Conservation (phyloP, 2,113 vertebrate species). For the Tretioscincus oriximinensis region DNA sequence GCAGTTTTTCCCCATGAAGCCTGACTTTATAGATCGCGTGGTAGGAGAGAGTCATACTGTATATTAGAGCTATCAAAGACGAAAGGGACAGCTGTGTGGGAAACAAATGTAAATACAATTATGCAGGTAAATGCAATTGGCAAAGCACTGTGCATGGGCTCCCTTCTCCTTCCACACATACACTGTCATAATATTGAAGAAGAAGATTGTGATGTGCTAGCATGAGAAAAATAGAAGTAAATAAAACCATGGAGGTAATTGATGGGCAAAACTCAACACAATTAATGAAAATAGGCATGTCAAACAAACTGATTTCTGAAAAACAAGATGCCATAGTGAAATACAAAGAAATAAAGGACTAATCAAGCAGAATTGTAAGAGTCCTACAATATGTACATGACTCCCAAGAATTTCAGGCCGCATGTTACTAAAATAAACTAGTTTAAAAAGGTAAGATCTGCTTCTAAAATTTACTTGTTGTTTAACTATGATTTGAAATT, state of each 20-base stretch:
- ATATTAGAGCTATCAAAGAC: slow-evolving; percentile 1
- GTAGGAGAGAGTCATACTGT: slow-evolving; percentile 26
- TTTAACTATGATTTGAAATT: too few relatives aligned
- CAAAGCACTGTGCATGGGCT: neutral
- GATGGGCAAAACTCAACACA: neutral
- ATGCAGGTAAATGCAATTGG: slow-evolving; percentile 17
- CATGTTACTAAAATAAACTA: too few relatives aligned
- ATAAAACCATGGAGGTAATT: neutral
- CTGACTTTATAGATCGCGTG: slow-evolving; percentile 22
- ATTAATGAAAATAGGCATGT: neutral
- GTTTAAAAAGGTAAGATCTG: too few relatives aligned
- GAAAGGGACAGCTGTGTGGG: neutral
- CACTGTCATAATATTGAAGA: neutral
- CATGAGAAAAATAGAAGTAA: neutral
- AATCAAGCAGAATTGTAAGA: neutral
- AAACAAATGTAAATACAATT: neutral
- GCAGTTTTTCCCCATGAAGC: neutral
- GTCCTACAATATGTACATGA: neutral
- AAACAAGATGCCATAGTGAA: neutral
- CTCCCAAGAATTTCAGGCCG: too few relatives aligned
- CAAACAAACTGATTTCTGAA: neutral
- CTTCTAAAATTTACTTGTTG: too few relatives aligned
- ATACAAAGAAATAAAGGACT: neutral
- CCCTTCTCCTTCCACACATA: neutral
- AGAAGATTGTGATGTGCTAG: neutral